Conservation (phyloP, 2,113 vertebrate genomes). For the Coptodon bakossiorum region DNA sequence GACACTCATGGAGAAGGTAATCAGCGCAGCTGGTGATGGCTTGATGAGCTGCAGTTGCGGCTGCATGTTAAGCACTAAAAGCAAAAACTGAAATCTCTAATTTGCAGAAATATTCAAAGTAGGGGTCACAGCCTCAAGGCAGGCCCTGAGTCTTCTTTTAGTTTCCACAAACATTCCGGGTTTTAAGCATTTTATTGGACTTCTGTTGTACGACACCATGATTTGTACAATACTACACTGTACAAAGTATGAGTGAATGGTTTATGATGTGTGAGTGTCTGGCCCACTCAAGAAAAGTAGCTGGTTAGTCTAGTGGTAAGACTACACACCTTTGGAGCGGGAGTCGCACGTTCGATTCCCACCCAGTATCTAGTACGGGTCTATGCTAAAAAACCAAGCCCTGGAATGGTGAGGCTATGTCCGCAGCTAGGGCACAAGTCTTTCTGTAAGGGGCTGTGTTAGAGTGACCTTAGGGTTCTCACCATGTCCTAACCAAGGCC, state of each 20-base stretch:
- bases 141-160: not conserved
- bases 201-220: not conserved
- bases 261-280: not conserved
- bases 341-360: fast-evolving
- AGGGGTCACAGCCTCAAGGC: too few relatives aligned
- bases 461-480: not conserved
- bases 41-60: not conserved
- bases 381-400: not conserved
- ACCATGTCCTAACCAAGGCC: not conserved
- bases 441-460: not conserved
- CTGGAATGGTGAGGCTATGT: not conserved
- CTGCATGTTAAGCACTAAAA: not conserved
- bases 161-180: not conserved
- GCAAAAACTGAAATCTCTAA: not conserved
- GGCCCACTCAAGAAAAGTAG: not conserved
- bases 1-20: not conserved
- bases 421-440: fast-evolving
- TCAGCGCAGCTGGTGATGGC: not conserved
- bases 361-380: not conserved
- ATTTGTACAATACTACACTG: not conserved
- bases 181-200: not conserved
- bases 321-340: not conserved
- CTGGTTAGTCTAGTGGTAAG: not conserved
- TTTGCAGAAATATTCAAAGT: not conserved
- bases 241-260: not conserved